Evolutionary conservation across 2,888 invertebrate genomes (phyloP).

Genomic region (Acanthoscelides obtectus): DNA sequence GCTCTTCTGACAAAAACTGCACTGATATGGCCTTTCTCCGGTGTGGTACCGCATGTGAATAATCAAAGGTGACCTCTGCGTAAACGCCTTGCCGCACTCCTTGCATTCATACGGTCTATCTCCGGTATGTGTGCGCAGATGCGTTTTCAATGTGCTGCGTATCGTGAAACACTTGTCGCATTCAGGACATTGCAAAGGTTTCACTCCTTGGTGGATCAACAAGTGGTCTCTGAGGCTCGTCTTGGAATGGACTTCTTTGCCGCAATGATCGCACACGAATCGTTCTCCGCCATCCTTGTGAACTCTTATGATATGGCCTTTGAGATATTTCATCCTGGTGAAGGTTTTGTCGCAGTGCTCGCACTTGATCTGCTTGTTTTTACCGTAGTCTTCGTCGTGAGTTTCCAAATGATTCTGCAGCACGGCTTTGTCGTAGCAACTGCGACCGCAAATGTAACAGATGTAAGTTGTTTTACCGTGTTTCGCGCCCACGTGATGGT

Average conservation of each 20-base stretch:
- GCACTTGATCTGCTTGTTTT: conserved; percentile 24
- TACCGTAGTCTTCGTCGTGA: conserved; percentile 25
- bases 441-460: conserved; percentile 30
- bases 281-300: conserved; percentile 28
- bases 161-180: conserved; percentile 41
- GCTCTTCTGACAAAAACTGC: conserved; percentile 24
- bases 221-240: conserved; percentile 33
- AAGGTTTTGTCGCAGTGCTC: conserved; percentile 28
- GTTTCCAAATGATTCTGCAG: conserved; percentile 28
- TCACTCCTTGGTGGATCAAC: conserved; percentile 37
- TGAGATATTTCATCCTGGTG: conserved; percentile 24
- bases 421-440: conserved; percentile 28
- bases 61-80: conserved; percentile 26
- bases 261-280: conserved; percentile 30
- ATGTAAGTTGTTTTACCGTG: too few relatives aligned
- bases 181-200: conserved; percentile 32
- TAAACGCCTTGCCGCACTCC: conserved; percentile 30
- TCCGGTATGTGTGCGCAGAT: conserved; percentile 40
- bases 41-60: conserved; percentile 28
- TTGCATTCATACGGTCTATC: conserved; percentile 34
- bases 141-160: conserved; percentile 38
- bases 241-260: conserved; percentile 29
- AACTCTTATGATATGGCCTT: conserved; percentile 28
- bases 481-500: too few relatives aligned
- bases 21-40: conserved; percentile 28